Evolutionary conservation across 2,797 vertebrate species (phyloP).

Genomic region (Heteromormyrus szaboi): DNA sequence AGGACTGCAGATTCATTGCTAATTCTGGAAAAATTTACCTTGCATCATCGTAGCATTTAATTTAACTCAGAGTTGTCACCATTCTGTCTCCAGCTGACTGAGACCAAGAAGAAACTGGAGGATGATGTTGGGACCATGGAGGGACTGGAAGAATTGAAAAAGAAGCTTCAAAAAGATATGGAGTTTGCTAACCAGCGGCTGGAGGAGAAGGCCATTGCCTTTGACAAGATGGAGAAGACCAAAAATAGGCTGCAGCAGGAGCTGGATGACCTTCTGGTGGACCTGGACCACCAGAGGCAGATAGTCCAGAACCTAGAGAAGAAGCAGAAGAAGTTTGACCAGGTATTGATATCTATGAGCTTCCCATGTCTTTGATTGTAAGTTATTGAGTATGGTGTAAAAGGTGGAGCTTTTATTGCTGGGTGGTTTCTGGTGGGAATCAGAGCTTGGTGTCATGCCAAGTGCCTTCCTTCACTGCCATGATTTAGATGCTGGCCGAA

Average conservation of each 20-base stretch:
- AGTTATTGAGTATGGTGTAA: neutral
- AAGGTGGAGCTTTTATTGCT: neutral
- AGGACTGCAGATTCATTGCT: neutral
- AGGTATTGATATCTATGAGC: constrained; percentile 58
- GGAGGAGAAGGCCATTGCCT: constrained; percentile 82
- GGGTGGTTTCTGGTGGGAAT: neutral
- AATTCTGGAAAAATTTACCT: neutral
- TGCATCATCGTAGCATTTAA: neutral
- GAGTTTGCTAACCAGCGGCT: constrained; percentile 76
- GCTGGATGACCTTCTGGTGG: constrained; percentile 83
- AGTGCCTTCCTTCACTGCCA: neutral
- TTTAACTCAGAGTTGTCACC: neutral
- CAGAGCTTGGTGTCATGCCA: neutral
- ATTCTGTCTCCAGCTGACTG: constrained; percentile 63
- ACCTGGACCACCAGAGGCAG: constrained; percentile 88
- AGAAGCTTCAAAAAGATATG: constrained; percentile 83
- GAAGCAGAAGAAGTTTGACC: constrained; percentile 95
- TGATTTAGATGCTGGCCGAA: constrained; percentile 64
- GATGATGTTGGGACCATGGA: constrained; percentile 87
- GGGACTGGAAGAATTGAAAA: constrained; percentile 84
- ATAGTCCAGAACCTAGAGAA: constrained; percentile 89
- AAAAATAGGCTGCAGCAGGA: constrained; percentile 90
- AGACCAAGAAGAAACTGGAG: constrained; percentile 91
- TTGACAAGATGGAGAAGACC: constrained; percentile 91
- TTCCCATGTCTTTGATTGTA: neutral